Percentiles rank a stretch among this genome's conserved stretches.
These are phyloP conservation scores for Salminus brasiliensis DNA, from an alignment of 2,113 vertebrate genomes.

Conservation along the genomic window DNA sequence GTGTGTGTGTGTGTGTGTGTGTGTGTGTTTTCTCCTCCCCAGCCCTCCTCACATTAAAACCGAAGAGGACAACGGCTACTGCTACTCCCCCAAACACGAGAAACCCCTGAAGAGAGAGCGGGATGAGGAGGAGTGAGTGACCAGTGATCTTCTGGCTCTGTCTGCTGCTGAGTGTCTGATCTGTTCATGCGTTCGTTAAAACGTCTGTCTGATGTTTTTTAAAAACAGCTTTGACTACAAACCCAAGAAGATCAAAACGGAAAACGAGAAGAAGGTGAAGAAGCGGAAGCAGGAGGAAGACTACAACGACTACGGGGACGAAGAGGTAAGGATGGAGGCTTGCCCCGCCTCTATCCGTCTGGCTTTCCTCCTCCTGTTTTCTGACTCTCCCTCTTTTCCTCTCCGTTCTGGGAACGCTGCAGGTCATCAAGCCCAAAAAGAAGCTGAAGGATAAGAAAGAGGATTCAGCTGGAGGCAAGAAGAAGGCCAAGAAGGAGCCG, in stretches of 20 bases:
- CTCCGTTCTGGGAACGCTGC: constrained; percentile 20
- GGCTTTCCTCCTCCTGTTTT: background rate
- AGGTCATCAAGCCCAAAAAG: constrained; percentile 91
- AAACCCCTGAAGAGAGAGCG: constrained; percentile 85
- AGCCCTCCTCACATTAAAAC: constrained; percentile 87
- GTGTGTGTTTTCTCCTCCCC: constrained; percentile 15
- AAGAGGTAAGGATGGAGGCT: constrained; percentile 59
- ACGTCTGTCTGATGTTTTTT: constrained; percentile 39
- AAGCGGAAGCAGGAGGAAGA: constrained; percentile 90
- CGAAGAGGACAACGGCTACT: constrained; percentile 88
- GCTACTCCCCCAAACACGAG: constrained; percentile 81
- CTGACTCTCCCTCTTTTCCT: background rate
- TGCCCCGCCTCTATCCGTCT: background rate
- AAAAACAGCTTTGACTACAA: constrained; percentile 85
- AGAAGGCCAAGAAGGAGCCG: constrained; percentile 91
- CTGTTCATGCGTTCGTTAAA: too few relatives aligned
- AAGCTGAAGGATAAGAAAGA: constrained; percentile 88
- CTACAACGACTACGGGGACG: constrained; percentile 68
- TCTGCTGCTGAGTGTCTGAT: background rate
- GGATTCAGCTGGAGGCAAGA: constrained; percentile 78
- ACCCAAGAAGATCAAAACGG: constrained; percentile 93
- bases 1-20: background rate
- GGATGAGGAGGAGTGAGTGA: constrained; percentile 88
- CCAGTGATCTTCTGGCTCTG: background rate
- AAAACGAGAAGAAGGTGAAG: constrained; percentile 91